A percentile compares a stretch with the other conserved stretches of the same genome.
Evolutionary conservation across 2,888 invertebrate genomes (phyloP).

Genomic region (Drosophila kambysellisi): DNA sequence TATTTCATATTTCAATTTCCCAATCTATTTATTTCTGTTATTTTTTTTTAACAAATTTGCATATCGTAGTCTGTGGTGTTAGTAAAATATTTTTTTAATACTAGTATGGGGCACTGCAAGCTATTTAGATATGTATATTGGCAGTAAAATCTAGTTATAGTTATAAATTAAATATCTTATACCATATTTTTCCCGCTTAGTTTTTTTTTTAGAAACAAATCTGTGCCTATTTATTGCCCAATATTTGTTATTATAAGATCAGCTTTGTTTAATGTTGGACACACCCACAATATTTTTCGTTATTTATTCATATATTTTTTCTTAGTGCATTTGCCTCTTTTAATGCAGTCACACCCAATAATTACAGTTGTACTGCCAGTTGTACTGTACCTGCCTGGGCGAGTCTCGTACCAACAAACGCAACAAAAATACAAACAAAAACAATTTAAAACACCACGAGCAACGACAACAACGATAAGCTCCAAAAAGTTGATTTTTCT

Average conservation of each 20-base stretch:
- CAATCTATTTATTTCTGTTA: too few relatives aligned
- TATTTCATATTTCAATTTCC: too few relatives aligned
- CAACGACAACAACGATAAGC: slow-evolving; percentile 13
- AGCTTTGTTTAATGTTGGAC: slow-evolving; percentile 25
- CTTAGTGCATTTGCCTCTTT: slow-evolving; percentile 29
- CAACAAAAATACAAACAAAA: slow-evolving; percentile 24
- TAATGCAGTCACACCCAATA: slow-evolving; percentile 61
- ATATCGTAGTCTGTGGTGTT: too few relatives aligned
- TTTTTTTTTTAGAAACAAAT: neutral
- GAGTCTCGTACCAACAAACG: slow-evolving; percentile 51
- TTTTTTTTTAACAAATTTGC: too few relatives aligned
- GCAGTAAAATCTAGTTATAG: neutral
- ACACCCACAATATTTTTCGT: slow-evolving; percentile 16
- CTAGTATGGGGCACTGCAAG: too few relatives aligned
- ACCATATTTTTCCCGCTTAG: neutral
- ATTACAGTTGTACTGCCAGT: slow-evolving; percentile 17
- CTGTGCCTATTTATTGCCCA: neutral
- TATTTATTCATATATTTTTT: slow-evolving; percentile 7
- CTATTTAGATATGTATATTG: too few relatives aligned
- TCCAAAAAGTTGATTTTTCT: slow-evolving; percentile 47
- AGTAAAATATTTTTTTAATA: too few relatives aligned
- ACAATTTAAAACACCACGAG: slow-evolving; percentile 15
- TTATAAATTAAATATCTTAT: neutral
- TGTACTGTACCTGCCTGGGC: slow-evolving; percentile 33
- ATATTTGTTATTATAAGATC: neutral